phyloP scores from a whole-genome alignment of 2,888 invertebrate species.

The Nipponacmea schrenckii region DNA sequence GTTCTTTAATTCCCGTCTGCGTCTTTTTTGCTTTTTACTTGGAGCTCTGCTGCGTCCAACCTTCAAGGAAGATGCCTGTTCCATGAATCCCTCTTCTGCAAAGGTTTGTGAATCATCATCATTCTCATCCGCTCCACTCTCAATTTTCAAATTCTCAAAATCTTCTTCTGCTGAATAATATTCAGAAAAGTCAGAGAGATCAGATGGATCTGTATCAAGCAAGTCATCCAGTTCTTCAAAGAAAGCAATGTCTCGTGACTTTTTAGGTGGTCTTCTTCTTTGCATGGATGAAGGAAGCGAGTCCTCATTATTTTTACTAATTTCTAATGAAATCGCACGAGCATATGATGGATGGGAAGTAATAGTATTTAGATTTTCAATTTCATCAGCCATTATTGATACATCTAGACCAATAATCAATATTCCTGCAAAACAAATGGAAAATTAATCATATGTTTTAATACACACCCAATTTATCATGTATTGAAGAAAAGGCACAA shows the following conservation, averaged over 20 bases:
- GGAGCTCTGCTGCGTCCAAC: neutral
- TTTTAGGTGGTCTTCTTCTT: neutral
- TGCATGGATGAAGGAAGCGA: neutral
- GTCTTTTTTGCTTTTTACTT: slow-evolving; percentile 3
- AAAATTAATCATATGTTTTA: no score
- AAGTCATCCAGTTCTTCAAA: neutral
- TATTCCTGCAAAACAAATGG: no score
- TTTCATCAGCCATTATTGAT: neutral
- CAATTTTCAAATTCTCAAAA: neutral
- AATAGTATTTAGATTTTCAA: neutral
- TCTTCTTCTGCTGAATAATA: slow-evolving; percentile 2
- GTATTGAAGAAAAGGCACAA: no score
- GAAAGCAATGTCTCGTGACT: neutral
- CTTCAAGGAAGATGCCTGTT: neutral
- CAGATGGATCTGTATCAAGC: neutral
- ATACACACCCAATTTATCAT: no score
- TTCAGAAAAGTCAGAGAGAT: neutral
- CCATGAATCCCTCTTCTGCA: neutral
- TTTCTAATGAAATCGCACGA: neutral
- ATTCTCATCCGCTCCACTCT: neutral
- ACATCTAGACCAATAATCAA: no score
- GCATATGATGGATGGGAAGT: slow-evolving; percentile 3
- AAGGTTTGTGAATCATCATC: neutral
- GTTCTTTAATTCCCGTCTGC: neutral
- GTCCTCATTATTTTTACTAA: neutral